These are phyloP conservation scores for Crotalus tigris DNA, from an alignment of 2,113 vertebrate genomes.

Conservation along the genomic window DNA sequence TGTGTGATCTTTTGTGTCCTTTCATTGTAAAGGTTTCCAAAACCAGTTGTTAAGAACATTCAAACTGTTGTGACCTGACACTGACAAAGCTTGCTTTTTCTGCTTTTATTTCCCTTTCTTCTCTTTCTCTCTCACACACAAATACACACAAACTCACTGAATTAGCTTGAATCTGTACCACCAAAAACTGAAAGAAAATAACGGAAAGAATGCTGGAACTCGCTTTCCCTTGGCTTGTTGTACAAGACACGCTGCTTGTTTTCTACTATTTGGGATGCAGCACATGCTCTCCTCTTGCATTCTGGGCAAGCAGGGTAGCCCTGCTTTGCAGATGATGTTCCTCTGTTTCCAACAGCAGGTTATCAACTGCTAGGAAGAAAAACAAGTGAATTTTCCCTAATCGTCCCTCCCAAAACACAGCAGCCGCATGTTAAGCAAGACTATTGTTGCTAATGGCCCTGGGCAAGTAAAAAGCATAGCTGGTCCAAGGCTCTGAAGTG, in stretches of 20 bases:
- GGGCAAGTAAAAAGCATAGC: background rate
- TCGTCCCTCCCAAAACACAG: background rate
- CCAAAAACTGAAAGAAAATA: background rate
- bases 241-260: background rate
- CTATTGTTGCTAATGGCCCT: background rate
- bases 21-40: background rate
- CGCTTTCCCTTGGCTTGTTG: background rate
- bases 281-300: background rate
- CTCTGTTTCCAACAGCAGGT: background rate
- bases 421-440: background rate
- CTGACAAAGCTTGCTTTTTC: background rate
- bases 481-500: no score
- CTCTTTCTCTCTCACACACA: background rate
- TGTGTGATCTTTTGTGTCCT: background rate
- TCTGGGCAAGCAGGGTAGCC: conserved; percentile 7
- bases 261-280: background rate
- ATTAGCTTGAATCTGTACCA: background rate
- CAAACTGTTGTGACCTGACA: background rate
- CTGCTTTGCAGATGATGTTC: background rate
- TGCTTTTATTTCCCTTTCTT: background rate
- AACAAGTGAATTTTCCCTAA: background rate
- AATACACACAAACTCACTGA: background rate
- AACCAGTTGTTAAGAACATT: background rate
- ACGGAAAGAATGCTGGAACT: background rate
- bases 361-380: background rate